Base-by-base conservation (phyloP, 53 echinoderm and acorn worm species). In the Patiria pectinifera region DNA sequence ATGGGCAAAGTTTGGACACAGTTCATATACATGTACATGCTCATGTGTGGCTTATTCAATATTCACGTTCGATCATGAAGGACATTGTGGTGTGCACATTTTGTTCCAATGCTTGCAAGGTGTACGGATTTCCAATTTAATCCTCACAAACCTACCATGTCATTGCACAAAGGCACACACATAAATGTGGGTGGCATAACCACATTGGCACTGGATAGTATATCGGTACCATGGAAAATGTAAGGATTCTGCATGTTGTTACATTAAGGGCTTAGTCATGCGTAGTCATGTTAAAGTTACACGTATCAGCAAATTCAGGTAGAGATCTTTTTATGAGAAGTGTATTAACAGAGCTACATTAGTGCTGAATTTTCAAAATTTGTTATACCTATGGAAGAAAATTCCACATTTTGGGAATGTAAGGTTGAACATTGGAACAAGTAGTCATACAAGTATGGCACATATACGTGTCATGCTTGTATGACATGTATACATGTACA, bases 331-430 rank as follows among this genome's bases (percentile, higher is more conserved):
- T 74, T n/a, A 23, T n/a, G 22, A 21, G 74, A n/a, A 74, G 24
- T 23, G 74, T 74, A n/a, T 10, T 66, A 53, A 53, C 5, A 53
- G 53, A 74, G 24, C 74, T 74, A 5, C 13, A 69, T 23, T 74
- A 74, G 74, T 23, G 74, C 74, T 53, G 53, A 6, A 66, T 18
- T 66, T 66, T 74, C 24, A 74, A n/a, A 74, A 74, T 74, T 10
- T 2, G 19, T 74, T 74, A 23, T 24, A 23, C 19, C 24, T 23
- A 74, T 74, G 74, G 74, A 74, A 23, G 24, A 21, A 74, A 74
- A n/a, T 24, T n/a, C 74, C 24, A 74, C 74, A 53, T 23, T 74
- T 24, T 74, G 74, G 74, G 74, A 74, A 74, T 74, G 74, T 74
- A n/a, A 74, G 74, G 11, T 23, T 74, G 74, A 74, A 74, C 74